Conservation (phyloP, 2,888 invertebrate genomes). For the Anoncus sp. region DNA sequence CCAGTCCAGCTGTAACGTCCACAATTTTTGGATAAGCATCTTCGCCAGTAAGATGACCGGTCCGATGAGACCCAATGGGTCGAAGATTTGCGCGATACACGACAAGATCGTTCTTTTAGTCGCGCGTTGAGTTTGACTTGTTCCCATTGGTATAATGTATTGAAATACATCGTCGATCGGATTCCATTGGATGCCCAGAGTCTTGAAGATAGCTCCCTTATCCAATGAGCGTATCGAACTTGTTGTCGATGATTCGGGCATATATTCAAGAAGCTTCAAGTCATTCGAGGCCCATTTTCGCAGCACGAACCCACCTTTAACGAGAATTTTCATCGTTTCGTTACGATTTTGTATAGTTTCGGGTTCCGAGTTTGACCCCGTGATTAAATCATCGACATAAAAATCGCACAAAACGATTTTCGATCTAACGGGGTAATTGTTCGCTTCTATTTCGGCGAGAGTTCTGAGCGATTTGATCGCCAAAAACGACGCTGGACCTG, state of each 20-base stretch:
- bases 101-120: slow-evolving; percentile 32
- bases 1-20: slow-evolving; percentile 6
- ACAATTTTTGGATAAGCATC: slow-evolving; percentile 25
- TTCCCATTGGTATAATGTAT: slow-evolving; percentile 6
- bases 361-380: slow-evolving; percentile 10
- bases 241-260: neutral
- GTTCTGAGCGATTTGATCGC: slow-evolving; percentile 56
- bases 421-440: slow-evolving; percentile 49
- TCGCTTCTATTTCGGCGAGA: slow-evolving; percentile 53
- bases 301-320: slow-evolving; percentile 33
- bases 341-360: slow-evolving; percentile 10
- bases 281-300: slow-evolving; percentile 41
- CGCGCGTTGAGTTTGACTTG: neutral
- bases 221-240: neutral
- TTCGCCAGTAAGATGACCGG: slow-evolving; percentile 24
- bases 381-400: slow-evolving; percentile 59
- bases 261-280: neutral
- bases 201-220: slow-evolving; percentile 6
- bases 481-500: slow-evolving; percentile 58
- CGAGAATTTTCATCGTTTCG: slow-evolving; percentile 8
- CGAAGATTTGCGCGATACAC: slow-evolving; percentile 24
- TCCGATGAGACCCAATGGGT: slow-evolving; percentile 17
- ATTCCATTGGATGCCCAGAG: slow-evolving; percentile 27
- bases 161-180: slow-evolving; percentile 16
- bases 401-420: slow-evolving; percentile 33